Percentiles rank a stretch among this genome's conserved stretches.
phyloP scores from a whole-genome alignment of 2,797 vertebrate species.

The Urosaurus nigricauda region DNA sequence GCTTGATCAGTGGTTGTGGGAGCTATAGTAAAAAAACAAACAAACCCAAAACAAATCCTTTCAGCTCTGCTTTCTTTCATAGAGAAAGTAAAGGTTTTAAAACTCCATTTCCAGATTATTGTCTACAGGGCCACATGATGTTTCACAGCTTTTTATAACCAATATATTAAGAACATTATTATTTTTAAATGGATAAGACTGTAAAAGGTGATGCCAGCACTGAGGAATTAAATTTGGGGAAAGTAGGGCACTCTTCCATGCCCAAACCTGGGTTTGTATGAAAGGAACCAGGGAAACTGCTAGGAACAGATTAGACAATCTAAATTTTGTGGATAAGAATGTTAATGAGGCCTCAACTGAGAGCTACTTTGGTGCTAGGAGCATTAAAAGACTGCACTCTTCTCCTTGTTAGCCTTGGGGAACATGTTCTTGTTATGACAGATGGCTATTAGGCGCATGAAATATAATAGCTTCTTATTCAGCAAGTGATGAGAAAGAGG shows the following conservation, averaged over 20 bases:
- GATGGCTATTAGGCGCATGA: conserved; percentile 2
- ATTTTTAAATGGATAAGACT: background rate
- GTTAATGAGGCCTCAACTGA: conserved; percentile 14
- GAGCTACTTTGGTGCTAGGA: background rate
- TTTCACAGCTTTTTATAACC: background rate
- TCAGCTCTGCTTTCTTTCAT: background rate
- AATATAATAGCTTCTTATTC: conserved; percentile 38
- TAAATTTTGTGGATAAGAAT: conserved; percentile 11
- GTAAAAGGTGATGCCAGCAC: conserved; percentile 12
- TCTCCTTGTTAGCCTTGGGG: background rate
- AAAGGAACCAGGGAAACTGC: background rate
- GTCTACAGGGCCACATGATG: background rate
- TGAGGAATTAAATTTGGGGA: conserved; percentile 8
- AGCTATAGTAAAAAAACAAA: background rate
- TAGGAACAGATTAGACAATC: background rate
- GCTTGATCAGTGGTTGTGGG: background rate
- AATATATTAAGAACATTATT: background rate
- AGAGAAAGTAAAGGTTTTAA: background rate
- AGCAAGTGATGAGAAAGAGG: conserved; percentile 7
- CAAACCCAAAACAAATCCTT: background rate
- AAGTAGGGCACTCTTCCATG: background rate
- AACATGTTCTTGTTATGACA: background rate
- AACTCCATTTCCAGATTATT: background rate
- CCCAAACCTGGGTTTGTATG: accelerated
- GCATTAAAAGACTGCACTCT: conserved; percentile 16